Evolutionary conservation across 2,888 invertebrate species (phyloP).

Genomic region (Caenorhabditis wallacei): DNA sequence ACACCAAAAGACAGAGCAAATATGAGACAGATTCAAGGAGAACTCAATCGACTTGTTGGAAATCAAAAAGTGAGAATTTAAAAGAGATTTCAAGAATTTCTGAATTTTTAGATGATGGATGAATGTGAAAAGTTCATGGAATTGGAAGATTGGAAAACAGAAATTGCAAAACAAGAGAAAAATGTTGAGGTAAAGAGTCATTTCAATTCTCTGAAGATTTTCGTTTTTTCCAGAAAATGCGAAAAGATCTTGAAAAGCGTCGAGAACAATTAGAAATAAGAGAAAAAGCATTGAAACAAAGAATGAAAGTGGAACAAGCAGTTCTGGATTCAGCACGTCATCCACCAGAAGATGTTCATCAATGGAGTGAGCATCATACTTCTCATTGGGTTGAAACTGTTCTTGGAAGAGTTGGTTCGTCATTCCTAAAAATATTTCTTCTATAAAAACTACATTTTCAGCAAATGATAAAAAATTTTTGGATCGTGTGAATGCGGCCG

Average conservation of each 20-base stretch:
- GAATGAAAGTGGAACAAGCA: conserved; percentile 63
- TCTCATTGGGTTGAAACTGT: conserved; percentile 74
- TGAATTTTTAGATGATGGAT: conserved; percentile 58
- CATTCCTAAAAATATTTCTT: not conserved
- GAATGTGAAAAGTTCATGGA: conserved; percentile 75
- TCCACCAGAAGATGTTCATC: conserved; percentile 70
- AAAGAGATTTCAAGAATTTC: not conserved
- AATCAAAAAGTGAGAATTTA: conserved; percentile 39
- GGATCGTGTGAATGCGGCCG: conserved; percentile 70
- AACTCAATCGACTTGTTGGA: conserved; percentile 54
- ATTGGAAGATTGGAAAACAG: conserved; percentile 76
- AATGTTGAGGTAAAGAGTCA: conserved; percentile 65
- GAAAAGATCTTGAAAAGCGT: conserved; percentile 72
- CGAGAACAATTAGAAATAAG: conserved; percentile 74
- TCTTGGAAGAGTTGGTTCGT: conserved; percentile 53
- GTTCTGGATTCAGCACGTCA: conserved; percentile 58
- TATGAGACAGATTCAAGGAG: conserved; percentile 67
- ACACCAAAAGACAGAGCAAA: conserved; percentile 73
- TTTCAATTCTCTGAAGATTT: not conserved
- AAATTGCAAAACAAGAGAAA: conserved; percentile 73
- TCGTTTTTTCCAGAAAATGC: conserved; percentile 63
- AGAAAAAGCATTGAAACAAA: conserved; percentile 72
- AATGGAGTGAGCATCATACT: conserved; percentile 77
- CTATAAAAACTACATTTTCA: not conserved
- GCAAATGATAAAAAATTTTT: conserved; percentile 70